Percentiles rank a stretch among this genome's conserved stretches.
Evolutionary conservation across 2,797 vertebrate species (phyloP).

Genomic region (Meriones psammophilus): DNA sequence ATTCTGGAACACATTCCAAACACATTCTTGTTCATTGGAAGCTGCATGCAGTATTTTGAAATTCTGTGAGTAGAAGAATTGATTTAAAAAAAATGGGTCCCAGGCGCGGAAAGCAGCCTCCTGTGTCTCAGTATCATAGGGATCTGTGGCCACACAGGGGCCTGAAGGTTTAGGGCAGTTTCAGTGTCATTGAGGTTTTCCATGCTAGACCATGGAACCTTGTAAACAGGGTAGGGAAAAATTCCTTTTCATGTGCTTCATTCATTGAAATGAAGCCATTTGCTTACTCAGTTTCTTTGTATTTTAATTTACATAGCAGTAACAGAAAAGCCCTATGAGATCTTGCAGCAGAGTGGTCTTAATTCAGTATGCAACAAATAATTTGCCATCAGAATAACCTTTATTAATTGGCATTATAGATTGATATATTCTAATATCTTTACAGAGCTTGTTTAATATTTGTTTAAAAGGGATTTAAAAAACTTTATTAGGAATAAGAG

Average conservation of each 20-base stretch:
- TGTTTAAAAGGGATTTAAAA: background rate
- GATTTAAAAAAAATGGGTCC: background rate
- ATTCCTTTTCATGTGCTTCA: constrained; percentile 1
- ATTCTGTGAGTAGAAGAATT: constrained; percentile 45
- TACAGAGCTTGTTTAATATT: background rate
- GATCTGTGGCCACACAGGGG: background rate
- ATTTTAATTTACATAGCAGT: constrained; percentile 10
- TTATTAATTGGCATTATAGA: constrained; percentile 54
- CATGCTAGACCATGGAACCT: background rate
- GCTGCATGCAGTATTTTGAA: constrained; percentile 15
- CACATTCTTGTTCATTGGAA: constrained; percentile 35
- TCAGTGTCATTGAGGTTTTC: background rate
- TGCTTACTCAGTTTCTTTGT: background rate
- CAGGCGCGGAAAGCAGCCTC: background rate
- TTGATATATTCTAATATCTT: background rate
- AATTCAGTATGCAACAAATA: constrained; percentile 46
- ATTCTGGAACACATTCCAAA: constrained; percentile 29
- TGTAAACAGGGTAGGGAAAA: background rate
- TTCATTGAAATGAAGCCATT: constrained; percentile 67
- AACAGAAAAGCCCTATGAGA: background rate
- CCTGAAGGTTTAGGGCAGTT: background rate
- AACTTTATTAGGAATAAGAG: background rate
- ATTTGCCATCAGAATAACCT: constrained; percentile 37
- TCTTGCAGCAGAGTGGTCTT: constrained; percentile 30
- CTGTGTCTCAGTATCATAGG: background rate